Percentiles rank a stretch among this genome's conserved stretches.
Evolutionary conservation across 2,113 vertebrate genomes (phyloP).

Genomic region (Sporophila hypoxantha): DNA sequence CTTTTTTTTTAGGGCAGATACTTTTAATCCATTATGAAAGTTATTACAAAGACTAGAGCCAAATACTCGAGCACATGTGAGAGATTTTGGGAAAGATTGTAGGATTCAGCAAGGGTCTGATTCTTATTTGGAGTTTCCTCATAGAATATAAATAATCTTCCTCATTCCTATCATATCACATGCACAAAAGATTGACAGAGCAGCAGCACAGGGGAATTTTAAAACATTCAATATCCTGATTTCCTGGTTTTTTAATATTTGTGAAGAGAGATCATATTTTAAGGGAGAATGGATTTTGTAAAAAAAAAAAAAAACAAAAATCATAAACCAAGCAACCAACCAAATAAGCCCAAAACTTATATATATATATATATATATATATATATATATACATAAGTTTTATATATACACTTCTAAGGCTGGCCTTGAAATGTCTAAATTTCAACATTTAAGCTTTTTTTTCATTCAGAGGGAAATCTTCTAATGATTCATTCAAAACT

Average conservation of each 20-base stretch:
- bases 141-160: conserved; percentile 9
- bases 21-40: not conserved
- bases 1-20: not conserved
- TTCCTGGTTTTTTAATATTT: not conserved
- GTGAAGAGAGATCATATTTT: not conserved
- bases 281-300: not conserved
- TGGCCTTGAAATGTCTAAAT: not conserved
- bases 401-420: not conserved
- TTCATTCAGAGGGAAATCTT: not conserved
- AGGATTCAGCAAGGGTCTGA: not conserved
- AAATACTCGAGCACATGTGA: not conserved
- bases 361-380: too few relatives aligned
- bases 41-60: not conserved
- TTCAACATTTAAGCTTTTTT: not conserved
- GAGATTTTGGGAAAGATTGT: not conserved
- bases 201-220: not conserved
- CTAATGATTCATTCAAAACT: not conserved
- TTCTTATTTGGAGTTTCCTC: conserved; percentile 11
- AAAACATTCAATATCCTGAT: not conserved
- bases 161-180: not conserved
- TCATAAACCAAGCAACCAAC: not conserved
- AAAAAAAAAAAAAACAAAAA: not conserved
- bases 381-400: too few relatives aligned
- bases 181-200: not conserved
- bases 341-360: not conserved